Percentiles rank a stretch among this genome's conserved stretches.
Conservation (phyloP, 2,797 vertebrate species). For the Gallinago solitaria region DNA sequence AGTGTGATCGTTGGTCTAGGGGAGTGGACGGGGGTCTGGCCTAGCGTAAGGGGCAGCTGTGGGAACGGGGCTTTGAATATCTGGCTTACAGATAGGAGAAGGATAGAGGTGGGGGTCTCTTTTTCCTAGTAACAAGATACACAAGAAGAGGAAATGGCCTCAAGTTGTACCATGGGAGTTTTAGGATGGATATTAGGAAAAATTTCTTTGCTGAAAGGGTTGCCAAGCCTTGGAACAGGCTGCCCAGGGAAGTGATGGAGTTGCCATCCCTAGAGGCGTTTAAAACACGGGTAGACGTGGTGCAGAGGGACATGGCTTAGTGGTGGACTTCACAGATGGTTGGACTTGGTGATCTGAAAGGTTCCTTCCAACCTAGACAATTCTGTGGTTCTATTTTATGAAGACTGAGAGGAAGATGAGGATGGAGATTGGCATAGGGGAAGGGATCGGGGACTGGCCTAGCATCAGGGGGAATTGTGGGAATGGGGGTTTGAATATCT, state of each 20-base stretch:
- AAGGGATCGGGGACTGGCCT: not conserved
- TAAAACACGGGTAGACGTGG: not conserved
- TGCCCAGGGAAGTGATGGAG: not conserved
- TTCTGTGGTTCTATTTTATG: not conserved
- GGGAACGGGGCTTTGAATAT: not conserved
- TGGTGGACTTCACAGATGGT: not conserved
- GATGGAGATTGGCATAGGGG: not conserved
- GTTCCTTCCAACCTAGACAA: not conserved
- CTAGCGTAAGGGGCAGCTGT: no score
- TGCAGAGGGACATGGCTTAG: not conserved
- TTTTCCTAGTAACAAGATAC: not conserved
- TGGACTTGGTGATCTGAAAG: not conserved
- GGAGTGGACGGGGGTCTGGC: not conserved
- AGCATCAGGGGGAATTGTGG: not conserved
- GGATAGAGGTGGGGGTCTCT: not conserved
- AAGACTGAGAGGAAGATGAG: not conserved
- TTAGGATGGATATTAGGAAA: no score
- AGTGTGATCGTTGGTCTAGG: no score
- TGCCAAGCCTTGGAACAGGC: no score
- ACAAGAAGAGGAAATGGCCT: not conserved
- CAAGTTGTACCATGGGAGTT: not conserved
- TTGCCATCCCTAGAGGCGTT: not conserved
- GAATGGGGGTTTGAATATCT: not conserved
- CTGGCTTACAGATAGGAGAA: fast-evolving
- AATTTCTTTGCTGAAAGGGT: no score